phyloP scores from a whole-genome alignment of 2,888 invertebrate genomes.

The Meliscaeva auricollis region DNA sequence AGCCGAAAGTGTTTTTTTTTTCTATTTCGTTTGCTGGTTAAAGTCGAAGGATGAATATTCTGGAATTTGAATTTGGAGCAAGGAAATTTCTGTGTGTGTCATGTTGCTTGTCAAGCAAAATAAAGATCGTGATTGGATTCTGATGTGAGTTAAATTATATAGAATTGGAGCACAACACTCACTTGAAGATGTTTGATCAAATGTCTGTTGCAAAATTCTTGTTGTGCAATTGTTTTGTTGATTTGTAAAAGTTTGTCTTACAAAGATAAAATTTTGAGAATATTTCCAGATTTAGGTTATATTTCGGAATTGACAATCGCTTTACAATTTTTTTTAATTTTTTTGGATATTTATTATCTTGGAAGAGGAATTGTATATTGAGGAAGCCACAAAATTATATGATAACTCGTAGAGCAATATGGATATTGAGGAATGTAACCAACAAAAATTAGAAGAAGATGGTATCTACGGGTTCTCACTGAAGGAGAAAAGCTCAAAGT shows the following conservation, averaged over 20 bases:
- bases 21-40: neutral
- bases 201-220: neutral
- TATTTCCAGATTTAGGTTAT: no score
- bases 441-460: no score
- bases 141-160: constrained; percentile 11
- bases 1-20: constrained; percentile 46
- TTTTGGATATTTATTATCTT: no score
- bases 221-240: neutral
- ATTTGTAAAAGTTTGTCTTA: neutral
- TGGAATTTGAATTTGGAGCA: constrained; percentile 64
- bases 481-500: no score
- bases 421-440: no score
- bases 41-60: constrained; percentile 50
- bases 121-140: constrained; percentile 57
- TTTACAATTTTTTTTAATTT: no score
- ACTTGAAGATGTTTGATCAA: constrained; percentile 14
- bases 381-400: no score
- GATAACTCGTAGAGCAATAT: no score
- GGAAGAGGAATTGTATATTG: no score
- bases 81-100: constrained; percentile 43
- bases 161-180: constrained; percentile 13
- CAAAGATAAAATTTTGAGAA: no score
- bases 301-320: no score
- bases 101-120: constrained; percentile 56
- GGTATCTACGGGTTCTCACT: no score